Evolutionary conservation across 2,888 invertebrate species (phyloP).

Genomic region (Plebejus melissa): DNA sequence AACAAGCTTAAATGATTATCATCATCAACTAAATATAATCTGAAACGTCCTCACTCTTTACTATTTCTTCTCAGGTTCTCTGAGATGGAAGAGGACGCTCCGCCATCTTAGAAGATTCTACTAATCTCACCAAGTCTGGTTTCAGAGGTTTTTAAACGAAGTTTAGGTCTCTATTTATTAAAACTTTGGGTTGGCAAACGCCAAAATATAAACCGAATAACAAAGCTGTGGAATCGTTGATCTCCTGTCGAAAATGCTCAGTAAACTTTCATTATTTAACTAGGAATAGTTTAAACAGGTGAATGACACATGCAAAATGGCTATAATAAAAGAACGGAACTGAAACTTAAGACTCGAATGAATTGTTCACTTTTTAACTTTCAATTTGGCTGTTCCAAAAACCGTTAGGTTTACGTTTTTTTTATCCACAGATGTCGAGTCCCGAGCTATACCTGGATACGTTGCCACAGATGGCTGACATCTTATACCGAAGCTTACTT

Average conservation of each 20-base stretch:
- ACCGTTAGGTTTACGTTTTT: constrained; percentile 24
- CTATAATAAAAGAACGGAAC: background rate
- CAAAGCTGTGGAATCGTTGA: no score
- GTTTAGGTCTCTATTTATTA: no score
- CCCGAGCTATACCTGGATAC: constrained; percentile 13
- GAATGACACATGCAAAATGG: background rate
- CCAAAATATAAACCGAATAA: no score
- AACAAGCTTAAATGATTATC: background rate
- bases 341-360: background rate
- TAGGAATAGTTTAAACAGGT: no score
- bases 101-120: no score
- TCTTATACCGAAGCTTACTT: constrained; percentile 5
- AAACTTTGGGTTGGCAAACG: no score
- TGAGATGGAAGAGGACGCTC: no score
- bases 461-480: constrained; percentile 20
- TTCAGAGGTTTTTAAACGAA: no score
- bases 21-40: background rate
- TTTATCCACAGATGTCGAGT: constrained; percentile 12
- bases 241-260: no score
- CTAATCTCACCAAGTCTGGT: no score
- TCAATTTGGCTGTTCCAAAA: background rate
- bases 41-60: background rate
- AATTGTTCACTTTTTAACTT: background rate
- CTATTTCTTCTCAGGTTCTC: no score
- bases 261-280: no score